Evolutionary conservation across 1,140 invertebrate genomes (phyloP).

Genomic region (Lucilia cuprina): DNA sequence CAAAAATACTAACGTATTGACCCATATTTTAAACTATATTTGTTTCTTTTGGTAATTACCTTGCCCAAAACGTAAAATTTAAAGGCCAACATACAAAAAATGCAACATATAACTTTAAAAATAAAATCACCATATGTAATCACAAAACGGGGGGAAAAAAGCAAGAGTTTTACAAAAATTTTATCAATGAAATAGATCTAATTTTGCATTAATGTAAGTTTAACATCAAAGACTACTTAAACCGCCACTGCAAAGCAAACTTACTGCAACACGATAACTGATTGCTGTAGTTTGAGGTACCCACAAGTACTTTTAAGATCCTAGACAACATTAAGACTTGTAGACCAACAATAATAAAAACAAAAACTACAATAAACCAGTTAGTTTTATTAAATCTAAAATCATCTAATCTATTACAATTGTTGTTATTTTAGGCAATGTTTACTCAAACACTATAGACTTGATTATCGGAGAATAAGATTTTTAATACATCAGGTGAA

Average conservation of each 20-base stretch:
- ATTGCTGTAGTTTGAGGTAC: not conserved
- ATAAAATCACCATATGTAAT: not conserved
- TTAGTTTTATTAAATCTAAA: conserved; percentile 25
- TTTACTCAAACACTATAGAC: not conserved
- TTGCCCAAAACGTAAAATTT: not conserved
- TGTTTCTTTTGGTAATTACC: not conserved
- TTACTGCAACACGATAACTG: not conserved
- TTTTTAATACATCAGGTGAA: not conserved
- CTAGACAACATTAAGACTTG: not conserved
- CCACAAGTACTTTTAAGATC: not conserved
- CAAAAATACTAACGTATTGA: not conserved
- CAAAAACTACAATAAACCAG: not conserved
- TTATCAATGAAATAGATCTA: conserved; percentile 7
- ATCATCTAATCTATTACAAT: conserved; percentile 28
- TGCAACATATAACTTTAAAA: not conserved
- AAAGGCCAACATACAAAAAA: not conserved
- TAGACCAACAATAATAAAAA: not conserved
- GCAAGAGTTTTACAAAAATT: not conserved
- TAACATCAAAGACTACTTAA: conserved; percentile 15
- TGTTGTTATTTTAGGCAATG: conserved; percentile 15
- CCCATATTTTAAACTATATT: not conserved
- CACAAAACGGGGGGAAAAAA: not conserved
- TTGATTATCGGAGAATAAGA: not conserved
- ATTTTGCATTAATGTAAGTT: conserved; percentile 15
- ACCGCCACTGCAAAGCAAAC: not conserved